Base-by-base conservation (phyloP, 1,140 invertebrate genomes). In the Megathymus violae region DNA sequence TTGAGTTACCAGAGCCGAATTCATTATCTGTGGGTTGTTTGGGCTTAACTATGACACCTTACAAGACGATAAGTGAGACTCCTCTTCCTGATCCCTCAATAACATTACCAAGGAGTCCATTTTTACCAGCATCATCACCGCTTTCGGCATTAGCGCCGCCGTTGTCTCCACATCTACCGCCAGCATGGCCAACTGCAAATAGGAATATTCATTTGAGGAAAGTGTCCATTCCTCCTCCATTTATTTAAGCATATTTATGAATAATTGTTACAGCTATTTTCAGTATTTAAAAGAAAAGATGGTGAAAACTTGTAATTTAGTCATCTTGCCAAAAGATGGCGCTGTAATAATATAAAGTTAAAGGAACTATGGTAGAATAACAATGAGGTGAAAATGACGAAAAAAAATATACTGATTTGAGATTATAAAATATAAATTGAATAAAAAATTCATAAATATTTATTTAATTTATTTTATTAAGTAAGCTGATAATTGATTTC, bases 171-270 rank as follows among this genome's bases (percentile, higher is more conserved):
- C 52, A 56, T 4, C 11, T 67, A 1, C 17, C 71, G 2, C 74
- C 72, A 19, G 63, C n/a, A n/a, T n/a, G n/a, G n/a, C n/a, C 78
- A 17, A 71, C 56, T 14, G 38, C 63, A 38, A 61, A 66, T 46
- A 51, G 64, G 0, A 68, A 70, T 16, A 66, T 74, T 13, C 82
- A 63, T 50, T 64, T 84, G 14, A 80, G 67, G 41, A 79, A 78
- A 63, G 71, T 82, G 5, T 67, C 75, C 0, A 77, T 84, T 27
- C 81, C 81, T 1, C 81, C 81, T 0, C 81, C 81, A 1, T 60
- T 48, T 48, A 25, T 60, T 22, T 60, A 16, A 27, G 7, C 10
- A 17, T 15, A 6, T 14, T 14, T 15, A 41, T 14, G 1, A 7
- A 6, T n/a, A n/a, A n/a, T n/a, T n/a, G n/a, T n/a, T n/a, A n/a